Evolutionary conservation across 2,797 vertebrate species (phyloP).

Genomic region (Paedocypris micromegethes): DNA sequence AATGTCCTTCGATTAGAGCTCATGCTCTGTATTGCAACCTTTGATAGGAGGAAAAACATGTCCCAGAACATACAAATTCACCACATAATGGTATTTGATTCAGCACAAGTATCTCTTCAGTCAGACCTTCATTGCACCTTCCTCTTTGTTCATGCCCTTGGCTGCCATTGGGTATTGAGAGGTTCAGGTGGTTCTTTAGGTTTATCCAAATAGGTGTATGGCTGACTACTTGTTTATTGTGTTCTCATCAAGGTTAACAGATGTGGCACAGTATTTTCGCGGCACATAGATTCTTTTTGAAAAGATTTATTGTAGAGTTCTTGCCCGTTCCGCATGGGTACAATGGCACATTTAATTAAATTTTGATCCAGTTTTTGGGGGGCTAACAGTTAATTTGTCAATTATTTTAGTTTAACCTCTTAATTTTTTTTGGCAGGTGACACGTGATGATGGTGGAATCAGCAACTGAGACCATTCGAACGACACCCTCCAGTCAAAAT

Average conservation of each 20-base stretch:
- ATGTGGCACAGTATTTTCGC: conserved; percentile 28
- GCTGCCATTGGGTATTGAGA: conserved; percentile 28
- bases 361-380: neutral
- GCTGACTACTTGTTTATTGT: conserved; percentile 48
- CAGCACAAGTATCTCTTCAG: conserved; percentile 31
- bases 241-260: conserved; percentile 48
- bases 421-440: conserved; percentile 60
- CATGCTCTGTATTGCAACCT: conserved; percentile 18
- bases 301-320: conserved; percentile 14
- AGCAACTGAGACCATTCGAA: conserved; percentile 97
- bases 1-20: conserved; percentile 16
- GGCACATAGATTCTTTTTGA: conserved; percentile 34
- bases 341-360: neutral
- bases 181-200: conserved; percentile 53
- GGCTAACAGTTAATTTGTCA: conserved; percentile 16
- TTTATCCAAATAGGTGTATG: conserved; percentile 50
- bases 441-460: conserved; percentile 99
- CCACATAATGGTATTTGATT: conserved; percentile 5
- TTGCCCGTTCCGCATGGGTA: too few species aligned
- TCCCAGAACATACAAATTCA: conserved; percentile 19
- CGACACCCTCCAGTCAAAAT: conserved; percentile 88
- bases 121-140: conserved; percentile 27
- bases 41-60: conserved; percentile 8
- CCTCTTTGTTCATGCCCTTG: conserved; percentile 10
- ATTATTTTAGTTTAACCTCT: conserved; percentile 5